Evolutionary conservation across 1,140 invertebrate genomes (phyloP), one percentile per base, ranked within the genome.

Genomic region (Mylabris phalerata): DNA sequence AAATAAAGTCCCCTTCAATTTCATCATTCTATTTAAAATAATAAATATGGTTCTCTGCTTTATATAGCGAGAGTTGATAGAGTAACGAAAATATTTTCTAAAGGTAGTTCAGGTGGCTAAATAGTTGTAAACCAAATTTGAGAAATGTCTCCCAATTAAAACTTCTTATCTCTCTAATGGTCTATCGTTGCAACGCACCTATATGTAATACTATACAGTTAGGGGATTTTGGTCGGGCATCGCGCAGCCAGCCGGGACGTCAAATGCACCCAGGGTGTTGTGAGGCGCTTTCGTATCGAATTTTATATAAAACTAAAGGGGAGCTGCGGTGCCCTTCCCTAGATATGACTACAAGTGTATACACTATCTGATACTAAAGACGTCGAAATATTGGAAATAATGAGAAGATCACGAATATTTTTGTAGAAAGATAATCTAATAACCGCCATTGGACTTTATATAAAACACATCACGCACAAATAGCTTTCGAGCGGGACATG

Each of bases 341-440:
- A 73, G 67, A 71, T 73, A 72, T 73, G 71, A 73, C 71, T 72
- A 73, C 70, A 73, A 73, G 71, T 71, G 69, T 61, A 32, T 32
- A 32, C 1, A 32, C 7, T 32, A 32, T 32, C 19, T 19, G 19
- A 19, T 19, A 19, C 19, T 19, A 19, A 19, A 19, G 19, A 19
- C 19, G 19, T 19, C 19, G 19, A 19, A 19, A 19, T 1, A 19
- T 19, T 32, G 32, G 7, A 32, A 32, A 32, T 32, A 32, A 5
- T 32, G 32, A 5, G 32, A 32, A 0, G 32, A 32, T 7, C 32
- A 32, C 32, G 32, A 32, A 7, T 32, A 7, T 32, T 19, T 19
- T 32, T 32, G 32, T 32, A 5, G 32, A 32, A 5, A 32, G 32
- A 7, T 7, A 7, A 32, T 32, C 19, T 19, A 19, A 32, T 49